A percentile compares a stretch with the other conserved stretches of the same genome.
These are phyloP conservation scores for Eupeodes corollae DNA, from an alignment of 1,140 invertebrate genomes.

Conservation along the genomic window DNA sequence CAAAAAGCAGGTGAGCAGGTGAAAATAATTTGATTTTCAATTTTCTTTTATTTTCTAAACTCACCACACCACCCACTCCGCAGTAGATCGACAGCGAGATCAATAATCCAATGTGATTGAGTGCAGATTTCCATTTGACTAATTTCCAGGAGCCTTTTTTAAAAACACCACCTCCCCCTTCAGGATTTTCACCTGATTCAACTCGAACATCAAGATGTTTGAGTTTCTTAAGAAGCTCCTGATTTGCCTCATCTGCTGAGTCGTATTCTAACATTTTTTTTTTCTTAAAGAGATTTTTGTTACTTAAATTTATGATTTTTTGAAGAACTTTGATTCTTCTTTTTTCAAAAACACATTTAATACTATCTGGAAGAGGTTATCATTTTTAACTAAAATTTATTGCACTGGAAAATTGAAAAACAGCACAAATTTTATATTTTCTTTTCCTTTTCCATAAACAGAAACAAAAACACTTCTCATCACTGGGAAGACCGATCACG, in stretches of 20 bases:
- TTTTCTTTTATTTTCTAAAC: constrained; percentile 16
- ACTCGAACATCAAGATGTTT: constrained; percentile 31
- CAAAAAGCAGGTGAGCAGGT: too few relatives aligned
- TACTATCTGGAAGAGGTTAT: too few relatives aligned
- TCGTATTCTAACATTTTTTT: constrained; percentile 15
- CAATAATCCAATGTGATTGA: constrained; percentile 57
- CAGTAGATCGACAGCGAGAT: constrained; percentile 61
- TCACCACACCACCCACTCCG: constrained; percentile 60
- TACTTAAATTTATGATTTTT: too few relatives aligned
- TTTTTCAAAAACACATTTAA: too few relatives aligned
- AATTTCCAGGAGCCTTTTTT: constrained; percentile 26
- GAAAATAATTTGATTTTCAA: too few relatives aligned
- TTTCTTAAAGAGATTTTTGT: not conserved
- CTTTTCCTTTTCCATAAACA: too few relatives aligned
- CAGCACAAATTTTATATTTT: too few relatives aligned
- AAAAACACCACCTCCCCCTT: constrained; percentile 7
- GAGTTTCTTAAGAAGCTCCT: constrained; percentile 31
- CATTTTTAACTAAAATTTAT: too few relatives aligned
- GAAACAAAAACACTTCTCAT: too few relatives aligned
- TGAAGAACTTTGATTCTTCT: too few relatives aligned
- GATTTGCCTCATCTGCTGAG: constrained; percentile 29
- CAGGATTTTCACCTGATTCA: constrained; percentile 15
- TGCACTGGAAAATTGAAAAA: too few relatives aligned
- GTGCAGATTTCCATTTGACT: constrained; percentile 42
- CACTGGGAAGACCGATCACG: too few relatives aligned